Conservation (phyloP, 2,113 vertebrate genomes). For the pig (Sus scrofa) region DNA sequence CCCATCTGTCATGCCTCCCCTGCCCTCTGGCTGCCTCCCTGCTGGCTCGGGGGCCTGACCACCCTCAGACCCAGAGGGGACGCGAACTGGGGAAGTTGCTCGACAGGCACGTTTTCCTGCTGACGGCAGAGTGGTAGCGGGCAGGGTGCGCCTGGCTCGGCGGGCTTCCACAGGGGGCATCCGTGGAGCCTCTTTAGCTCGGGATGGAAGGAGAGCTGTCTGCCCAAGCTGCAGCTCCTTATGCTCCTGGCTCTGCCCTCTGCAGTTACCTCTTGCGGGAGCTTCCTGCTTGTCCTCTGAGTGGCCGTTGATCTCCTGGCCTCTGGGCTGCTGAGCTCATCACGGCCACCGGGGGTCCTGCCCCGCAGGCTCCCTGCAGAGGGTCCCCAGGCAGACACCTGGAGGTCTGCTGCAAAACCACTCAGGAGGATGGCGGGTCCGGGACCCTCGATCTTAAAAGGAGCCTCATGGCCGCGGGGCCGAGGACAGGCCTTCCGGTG, state of each 20-base stretch:
- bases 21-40: neutral
- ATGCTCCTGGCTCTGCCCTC: accelerated
- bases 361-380: neutral
- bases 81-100: neutral
- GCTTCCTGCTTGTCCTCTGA: neutral
- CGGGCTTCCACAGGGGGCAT: neutral
- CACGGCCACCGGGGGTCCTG: neutral
- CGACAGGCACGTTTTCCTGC: slow-evolving; percentile 35
- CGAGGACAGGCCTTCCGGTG: neutral
- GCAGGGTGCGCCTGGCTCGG: neutral
- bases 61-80: neutral
- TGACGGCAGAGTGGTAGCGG: neutral
- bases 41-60: neutral
- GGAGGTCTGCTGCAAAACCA: too few relatives aligned
- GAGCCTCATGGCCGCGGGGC: too few relatives aligned
- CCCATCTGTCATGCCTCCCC: neutral
- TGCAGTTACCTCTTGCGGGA: neutral
- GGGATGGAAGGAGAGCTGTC: neutral
- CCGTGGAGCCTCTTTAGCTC: neutral
- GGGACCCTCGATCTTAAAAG: too few relatives aligned
- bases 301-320: neutral
- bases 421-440: too few relatives aligned
- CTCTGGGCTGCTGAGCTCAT: neutral
- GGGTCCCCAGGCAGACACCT: neutral
- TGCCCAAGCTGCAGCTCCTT: neutral